These are phyloP conservation scores for Columbina picui DNA, from an alignment of 2,113 vertebrate species.

Conservation along the genomic window DNA sequence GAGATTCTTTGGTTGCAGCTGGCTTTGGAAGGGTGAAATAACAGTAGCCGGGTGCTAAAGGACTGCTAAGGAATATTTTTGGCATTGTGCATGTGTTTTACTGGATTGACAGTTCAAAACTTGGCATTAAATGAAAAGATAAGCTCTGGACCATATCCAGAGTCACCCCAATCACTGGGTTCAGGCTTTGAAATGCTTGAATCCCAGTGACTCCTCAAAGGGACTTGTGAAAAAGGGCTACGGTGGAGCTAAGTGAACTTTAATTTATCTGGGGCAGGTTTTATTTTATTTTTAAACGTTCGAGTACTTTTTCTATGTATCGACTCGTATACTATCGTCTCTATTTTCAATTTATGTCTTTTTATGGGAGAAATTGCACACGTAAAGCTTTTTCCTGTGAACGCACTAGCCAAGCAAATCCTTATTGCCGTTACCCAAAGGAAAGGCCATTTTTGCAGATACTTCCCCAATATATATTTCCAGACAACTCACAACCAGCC, in stretches of 20 bases:
- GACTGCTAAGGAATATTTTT: conserved; percentile 1
- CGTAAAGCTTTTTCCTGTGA: neutral
- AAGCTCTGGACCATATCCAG: neutral
- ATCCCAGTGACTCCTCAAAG: neutral
- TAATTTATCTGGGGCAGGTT: neutral
- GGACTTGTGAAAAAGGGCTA: neutral
- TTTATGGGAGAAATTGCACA: neutral
- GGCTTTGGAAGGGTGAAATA: neutral
- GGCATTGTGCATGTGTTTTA: neutral
- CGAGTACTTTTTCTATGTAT: neutral
- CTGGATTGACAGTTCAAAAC: neutral
- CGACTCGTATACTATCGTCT: neutral
- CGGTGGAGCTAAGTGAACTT: neutral
- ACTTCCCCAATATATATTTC: neutral
- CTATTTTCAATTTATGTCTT: neutral
- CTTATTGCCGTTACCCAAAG: neutral
- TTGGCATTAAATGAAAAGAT: conserved; percentile 43
- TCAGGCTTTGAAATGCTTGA: neutral
- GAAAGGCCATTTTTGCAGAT: neutral
- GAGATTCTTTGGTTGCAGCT: neutral
- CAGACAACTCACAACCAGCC: neutral
- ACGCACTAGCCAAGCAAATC: conserved; percentile 13
- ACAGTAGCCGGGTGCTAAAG: conserved; percentile 38
- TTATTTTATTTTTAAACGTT: neutral
- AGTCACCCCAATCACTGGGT: neutral